Percentiles rank a stretch among this genome's conserved stretches.
These are phyloP conservation scores for Agrochola lychnidis DNA, from an alignment of 2,888 invertebrate genomes.

Conservation along the genomic window DNA sequence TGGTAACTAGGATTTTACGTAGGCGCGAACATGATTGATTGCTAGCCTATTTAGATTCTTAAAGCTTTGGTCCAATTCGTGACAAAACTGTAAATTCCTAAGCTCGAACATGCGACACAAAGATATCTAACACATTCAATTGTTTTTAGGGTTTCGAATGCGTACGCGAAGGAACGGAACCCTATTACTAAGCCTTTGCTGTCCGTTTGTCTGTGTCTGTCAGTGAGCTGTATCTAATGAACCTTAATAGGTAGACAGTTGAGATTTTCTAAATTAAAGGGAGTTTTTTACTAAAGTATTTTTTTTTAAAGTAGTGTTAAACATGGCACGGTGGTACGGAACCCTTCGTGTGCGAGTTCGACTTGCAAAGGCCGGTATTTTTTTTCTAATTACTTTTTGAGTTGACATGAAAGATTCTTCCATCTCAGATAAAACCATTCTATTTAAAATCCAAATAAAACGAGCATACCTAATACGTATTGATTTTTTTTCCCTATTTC, in stretches of 20 bases:
- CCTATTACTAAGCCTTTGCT: no score
- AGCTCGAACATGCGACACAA: background rate
- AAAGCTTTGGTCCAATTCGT: slow-evolving; percentile 18
- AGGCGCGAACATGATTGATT: slow-evolving; percentile 48
- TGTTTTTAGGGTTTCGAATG: no score
- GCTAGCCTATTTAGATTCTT: slow-evolving; percentile 27
- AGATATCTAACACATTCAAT: background rate
- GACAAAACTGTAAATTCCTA: slow-evolving; percentile 6
- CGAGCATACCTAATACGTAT: background rate
- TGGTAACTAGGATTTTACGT: slow-evolving; percentile 51
- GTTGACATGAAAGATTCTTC: background rate
- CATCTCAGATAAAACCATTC: background rate
- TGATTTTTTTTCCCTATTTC: background rate
- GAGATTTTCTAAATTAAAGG: no score
- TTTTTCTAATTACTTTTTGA: background rate
- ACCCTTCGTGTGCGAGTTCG: no score
- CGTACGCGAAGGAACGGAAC: no score
- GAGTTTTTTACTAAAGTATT: no score
- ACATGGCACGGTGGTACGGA: no score
- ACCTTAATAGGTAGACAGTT: no score
- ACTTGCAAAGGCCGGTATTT: background rate
- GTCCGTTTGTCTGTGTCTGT: no score
- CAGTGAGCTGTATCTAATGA: no score
- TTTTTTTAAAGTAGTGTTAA: no score
- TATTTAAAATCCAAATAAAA: background rate